phyloP scores from a whole-genome alignment of 2,888 invertebrate species.

The Drosophila bunnanda region DNA sequence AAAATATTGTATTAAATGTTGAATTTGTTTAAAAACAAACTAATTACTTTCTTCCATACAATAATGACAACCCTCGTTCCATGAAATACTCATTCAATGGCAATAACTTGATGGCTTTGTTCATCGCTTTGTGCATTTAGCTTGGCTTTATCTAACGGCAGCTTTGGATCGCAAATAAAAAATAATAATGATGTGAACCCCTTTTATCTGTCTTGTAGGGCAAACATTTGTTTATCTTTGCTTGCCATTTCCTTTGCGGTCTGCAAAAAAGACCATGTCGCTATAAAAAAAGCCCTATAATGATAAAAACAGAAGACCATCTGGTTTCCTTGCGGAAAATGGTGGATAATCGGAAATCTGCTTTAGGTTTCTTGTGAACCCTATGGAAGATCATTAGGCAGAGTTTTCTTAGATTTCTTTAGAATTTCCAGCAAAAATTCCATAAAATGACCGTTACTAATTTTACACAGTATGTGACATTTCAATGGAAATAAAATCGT shows the following conservation, averaged over 20 bases:
- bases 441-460: too few relatives aligned
- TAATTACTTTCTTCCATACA: background rate
- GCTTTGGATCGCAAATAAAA: slow-evolving; percentile 31
- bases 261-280: slow-evolving; percentile 37
- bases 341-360: slow-evolving; percentile 15
- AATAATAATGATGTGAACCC: slow-evolving; percentile 13
- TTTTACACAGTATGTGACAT: background rate
- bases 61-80: background rate
- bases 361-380: slow-evolving; percentile 17
- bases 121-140: slow-evolving; percentile 43
- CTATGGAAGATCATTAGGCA: background rate
- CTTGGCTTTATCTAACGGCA: slow-evolving; percentile 58
- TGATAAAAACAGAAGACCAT: slow-evolving; percentile 41
- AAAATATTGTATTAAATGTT: too few relatives aligned
- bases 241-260: slow-evolving; percentile 64
- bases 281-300: slow-evolving; percentile 18
- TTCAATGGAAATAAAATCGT: background rate
- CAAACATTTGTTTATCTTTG: slow-evolving; percentile 61
- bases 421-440: background rate
- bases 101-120: slow-evolving; percentile 20
- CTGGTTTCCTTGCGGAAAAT: slow-evolving; percentile 23
- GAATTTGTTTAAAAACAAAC: background rate
- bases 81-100: slow-evolving; percentile 3
- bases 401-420: background rate
- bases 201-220: slow-evolving; percentile 57